phyloP scores from a whole-genome alignment of 1,140 invertebrate species.

The Neodiprion pinetum region DNA sequence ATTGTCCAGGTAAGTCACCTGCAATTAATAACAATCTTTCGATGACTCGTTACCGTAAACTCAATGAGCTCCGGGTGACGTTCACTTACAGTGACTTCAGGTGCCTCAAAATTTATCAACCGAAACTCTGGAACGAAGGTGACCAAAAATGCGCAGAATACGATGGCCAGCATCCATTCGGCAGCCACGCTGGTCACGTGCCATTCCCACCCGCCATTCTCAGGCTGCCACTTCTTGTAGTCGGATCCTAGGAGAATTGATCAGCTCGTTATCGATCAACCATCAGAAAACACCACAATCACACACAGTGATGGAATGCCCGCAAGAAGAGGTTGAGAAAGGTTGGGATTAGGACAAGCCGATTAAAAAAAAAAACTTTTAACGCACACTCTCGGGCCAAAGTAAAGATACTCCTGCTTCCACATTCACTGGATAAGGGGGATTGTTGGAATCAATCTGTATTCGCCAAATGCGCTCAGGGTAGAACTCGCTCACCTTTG shows the following conservation, averaged over 20 bases:
- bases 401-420: too few species aligned
- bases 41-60: not conserved
- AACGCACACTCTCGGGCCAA: too few species aligned
- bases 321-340: too few species aligned
- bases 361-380: too few species aligned
- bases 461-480: too few species aligned
- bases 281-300: too few species aligned
- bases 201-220: conserved; percentile 69
- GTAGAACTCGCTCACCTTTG: conserved; percentile 31
- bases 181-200: conserved; percentile 69
- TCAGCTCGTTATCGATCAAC: not conserved
- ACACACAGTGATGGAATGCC: too few species aligned
- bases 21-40: conserved; percentile 16
- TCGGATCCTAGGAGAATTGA: conserved; percentile 41
- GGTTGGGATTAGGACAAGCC: too few species aligned
- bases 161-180: conserved; percentile 66
- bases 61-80: too few species aligned
- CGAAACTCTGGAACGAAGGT: conserved; percentile 66
- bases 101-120: conserved; percentile 54
- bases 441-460: too few species aligned
- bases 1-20: conserved; percentile 39
- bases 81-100: conserved; percentile 42
- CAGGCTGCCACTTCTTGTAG: conserved; percentile 64
- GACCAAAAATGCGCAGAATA: conserved; percentile 64
- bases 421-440: too few species aligned